Evolutionary conservation across 2,888 invertebrate genomes (phyloP), one percentile per base, ranked within the genome.

Genomic region (Polydrusus cervinus): DNA sequence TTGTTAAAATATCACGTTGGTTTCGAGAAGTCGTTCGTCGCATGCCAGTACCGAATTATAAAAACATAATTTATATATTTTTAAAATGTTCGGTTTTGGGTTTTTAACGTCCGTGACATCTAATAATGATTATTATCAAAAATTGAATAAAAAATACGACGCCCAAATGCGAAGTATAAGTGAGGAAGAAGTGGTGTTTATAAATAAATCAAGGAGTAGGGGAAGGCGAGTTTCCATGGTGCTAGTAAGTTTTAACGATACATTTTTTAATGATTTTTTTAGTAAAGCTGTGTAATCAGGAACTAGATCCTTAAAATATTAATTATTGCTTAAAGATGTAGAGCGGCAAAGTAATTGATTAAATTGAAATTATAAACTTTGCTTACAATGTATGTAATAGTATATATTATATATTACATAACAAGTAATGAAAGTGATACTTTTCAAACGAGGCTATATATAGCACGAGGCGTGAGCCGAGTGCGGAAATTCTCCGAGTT

Each of bases 201-300:
- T 78, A 43, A 9, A 9, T 9, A 69, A 67, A 25, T 61, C 71
- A 2, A 74, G 53, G 64, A 74, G 43, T 67, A 78, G 40, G 38
- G 78, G 76, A 25, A 62, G 75, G 49, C 61, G 78, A 49, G 78
- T 78, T 8, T 78, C 78, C 8, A 76, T 78, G 64, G 14, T 73
- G 34, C 47, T 78, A 13, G 78, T 78, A 67, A 78, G 76, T 76
- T 30, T 49, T 34, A 6, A 20, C 34, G 8, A 30, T 30, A 25
- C 5, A 25, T 25, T 25, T 25, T n/a, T n/a, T n/a, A n/a, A 25
- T 25, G 25, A 5, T 1, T 5, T 25, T 25, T n/a, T n/a, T n/a
- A n/a, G n/a, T n/a, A n/a, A n/a, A n/a, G 25, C 25, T 25, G 25
- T 25, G 1, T 25, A 5, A 25, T 25, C 25, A 25, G 25, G 25